Base-by-base conservation (phyloP, 1,140 invertebrate species). In the Acromyrmex echinatior region DNA sequence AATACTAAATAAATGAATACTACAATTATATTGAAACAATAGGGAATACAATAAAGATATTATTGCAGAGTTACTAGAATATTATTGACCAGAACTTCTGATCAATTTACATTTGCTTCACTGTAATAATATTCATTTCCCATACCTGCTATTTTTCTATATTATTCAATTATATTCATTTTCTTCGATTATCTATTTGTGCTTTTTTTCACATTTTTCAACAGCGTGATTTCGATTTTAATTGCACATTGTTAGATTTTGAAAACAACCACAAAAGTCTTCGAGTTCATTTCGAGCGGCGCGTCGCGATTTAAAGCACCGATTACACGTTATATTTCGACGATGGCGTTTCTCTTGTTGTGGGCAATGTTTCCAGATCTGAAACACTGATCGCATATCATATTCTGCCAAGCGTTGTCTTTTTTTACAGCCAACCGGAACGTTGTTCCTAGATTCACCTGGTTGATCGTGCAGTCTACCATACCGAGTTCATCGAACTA, bases 311-410 rank as follows among this genome's bases (percentile, higher is more conserved):
- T 53, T 60, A 82, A 82, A 82, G 66, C 53, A 39, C 18, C 35
- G 79, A 82, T 82, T 82, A 73, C 66, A 18, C 35, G 35, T 82
- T 82, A 39, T 68, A 49, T 82, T 82, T 82, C 10, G 68, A 82
- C 79, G 63, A 68, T 82, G 70, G 53, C 7, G 58, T 45, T 82
- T 51, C 56, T 74, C 56, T n/a, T 39, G 35, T 73, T 60, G 53
- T 53, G 31, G 10, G 56, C 66, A 62, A 74, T 62, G 56, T 74
- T 82, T 62, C 39, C 39, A 74, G 80, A 74, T 82, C 39, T 74
- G 68, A 74, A 82, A 82, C 53, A 71, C 51, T 60, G 79, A 74
- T 82, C 68, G 80, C 80, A 39, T 74, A 82, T 82, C 68, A 66
- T 35, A 60, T 82, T 82, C 79, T 56, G 79, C 21, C 49, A 10